Evolutionary conservation across 2,113 vertebrate species (phyloP), one percentile per base, ranked within the genome.

Genomic region (Cromileptes altivelis): DNA sequence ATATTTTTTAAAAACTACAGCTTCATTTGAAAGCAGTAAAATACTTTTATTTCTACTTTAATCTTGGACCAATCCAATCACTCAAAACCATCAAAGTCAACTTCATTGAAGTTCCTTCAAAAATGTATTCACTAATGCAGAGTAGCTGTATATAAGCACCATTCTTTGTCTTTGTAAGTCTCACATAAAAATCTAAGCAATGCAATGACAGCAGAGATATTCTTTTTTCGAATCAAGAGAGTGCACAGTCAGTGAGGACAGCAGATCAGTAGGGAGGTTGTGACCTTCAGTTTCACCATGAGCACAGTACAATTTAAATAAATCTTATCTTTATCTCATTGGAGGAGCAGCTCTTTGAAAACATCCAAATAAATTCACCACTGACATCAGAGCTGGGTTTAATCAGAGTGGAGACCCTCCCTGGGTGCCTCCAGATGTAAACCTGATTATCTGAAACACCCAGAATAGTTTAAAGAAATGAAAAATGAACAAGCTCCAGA

Each of bases 301-400:
- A 45, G 6, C 70, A 17, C 63, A 23, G 30, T 9, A 61, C n/a
- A 37, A 37, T 37, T 37, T 37, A 37, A 37, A 37, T 72, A 49
- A 63, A 64, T 75, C 77, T 61, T 49, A 40, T 53, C 60, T 19
- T 25, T 40, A 50, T 78, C 76, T 61, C 12, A 10, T 2, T 3
- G 12, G 50, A 63, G 49, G 8, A 30, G 3, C 18, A 50, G 52
- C 52, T 13, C 27, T 79, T 42, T 62, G 33, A 40, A 65, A 33
- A 72, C 58, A 83, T 60, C 23, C 33, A 69, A 63, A 72, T 61
- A 17, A 21, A 25, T 40, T 49, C 61, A 27, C n/a, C 45, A 4
- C 47, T 42, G 69, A 70, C 53, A 74, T 61, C 71, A 58, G 49
- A 63, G 52, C 62, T 2, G 11, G 60, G 61, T 56, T 55, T 81